Evolutionary conservation across 23 tunicate species (phyloP).

Genomic region (Trididemnum nubilum): DNA sequence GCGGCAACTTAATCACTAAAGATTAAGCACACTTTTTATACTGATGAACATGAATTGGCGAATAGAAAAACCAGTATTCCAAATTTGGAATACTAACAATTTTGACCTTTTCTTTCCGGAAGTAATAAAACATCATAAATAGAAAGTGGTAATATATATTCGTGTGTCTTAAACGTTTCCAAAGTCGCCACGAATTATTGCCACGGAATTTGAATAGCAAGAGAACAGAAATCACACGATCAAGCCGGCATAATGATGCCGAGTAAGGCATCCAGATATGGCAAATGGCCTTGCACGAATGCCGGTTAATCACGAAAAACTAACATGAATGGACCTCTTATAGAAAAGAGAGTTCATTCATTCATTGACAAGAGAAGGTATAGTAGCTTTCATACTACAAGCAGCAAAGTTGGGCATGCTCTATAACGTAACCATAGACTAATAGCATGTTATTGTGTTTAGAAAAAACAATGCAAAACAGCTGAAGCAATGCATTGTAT

Average conservation of each 20-base stretch:
- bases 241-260: neutral
- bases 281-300: slow-evolving; percentile 29
- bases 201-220: slow-evolving; percentile 16
- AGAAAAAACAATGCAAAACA: too few species aligned
- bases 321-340: slow-evolving; percentile 3
- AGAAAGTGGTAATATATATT: neutral
- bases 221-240: slow-evolving; percentile 20
- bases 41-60: too few species aligned
- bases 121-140: neutral
- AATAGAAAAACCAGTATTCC: neutral
- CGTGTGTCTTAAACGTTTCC: slow-evolving; percentile 19
- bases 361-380: too few species aligned
- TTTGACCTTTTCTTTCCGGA: slow-evolving; percentile 22
- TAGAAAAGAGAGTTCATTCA: too few species aligned
- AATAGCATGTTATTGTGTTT: too few species aligned
- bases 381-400: too few species aligned
- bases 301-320: slow-evolving; percentile 21
- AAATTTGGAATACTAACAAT: neutral
- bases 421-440: too few species aligned
- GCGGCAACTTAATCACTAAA: too few species aligned
- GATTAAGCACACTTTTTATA: too few species aligned
- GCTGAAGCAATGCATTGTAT: too few species aligned
- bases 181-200: slow-evolving; percentile 2
- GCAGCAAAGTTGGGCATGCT: too few species aligned
- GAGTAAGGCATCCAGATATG: neutral